These are phyloP conservation scores for Glyphotaelius pellucidus DNA, from an alignment of 2,888 invertebrate species.

Conservation along the genomic window DNA sequence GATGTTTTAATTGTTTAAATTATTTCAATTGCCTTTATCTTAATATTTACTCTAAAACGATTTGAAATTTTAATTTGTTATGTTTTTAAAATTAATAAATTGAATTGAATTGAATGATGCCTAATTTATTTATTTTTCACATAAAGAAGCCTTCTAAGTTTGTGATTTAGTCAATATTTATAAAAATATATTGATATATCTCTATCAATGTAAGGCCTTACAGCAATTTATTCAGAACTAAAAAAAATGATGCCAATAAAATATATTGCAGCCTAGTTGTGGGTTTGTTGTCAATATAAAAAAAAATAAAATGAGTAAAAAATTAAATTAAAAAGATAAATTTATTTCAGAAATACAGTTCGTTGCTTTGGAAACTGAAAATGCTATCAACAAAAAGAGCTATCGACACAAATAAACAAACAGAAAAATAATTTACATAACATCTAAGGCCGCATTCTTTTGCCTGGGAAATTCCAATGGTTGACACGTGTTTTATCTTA, in stretches of 20 bases:
- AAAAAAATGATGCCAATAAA: neutral
- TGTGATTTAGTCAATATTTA: neutral
- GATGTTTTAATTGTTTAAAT: no score
- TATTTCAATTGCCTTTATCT: no score
- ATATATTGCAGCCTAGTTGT: neutral
- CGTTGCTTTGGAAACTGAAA: neutral
- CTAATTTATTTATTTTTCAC: neutral
- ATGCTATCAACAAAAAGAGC: neutral
- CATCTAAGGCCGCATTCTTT: neutral
- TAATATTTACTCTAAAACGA: no score
- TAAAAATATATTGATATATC: neutral
- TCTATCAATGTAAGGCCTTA: neutral
- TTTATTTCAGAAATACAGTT: neutral
- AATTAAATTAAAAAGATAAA: no score
- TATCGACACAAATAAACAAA: neutral
- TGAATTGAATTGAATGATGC: no score
- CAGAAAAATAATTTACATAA: neutral
- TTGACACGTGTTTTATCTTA: neutral
- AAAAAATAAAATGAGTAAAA: neutral
- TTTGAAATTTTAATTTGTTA: no score
- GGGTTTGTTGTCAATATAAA: neutral
- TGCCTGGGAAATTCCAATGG: neutral
- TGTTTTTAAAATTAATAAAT: no score
- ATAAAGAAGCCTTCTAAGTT: neutral
- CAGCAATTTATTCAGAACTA: neutral